A percentile compares a stretch with the other conserved stretches of the same genome.
Evolutionary conservation across 2,888 invertebrate genomes (phyloP).

Genomic region (Pollenia angustigena): DNA sequence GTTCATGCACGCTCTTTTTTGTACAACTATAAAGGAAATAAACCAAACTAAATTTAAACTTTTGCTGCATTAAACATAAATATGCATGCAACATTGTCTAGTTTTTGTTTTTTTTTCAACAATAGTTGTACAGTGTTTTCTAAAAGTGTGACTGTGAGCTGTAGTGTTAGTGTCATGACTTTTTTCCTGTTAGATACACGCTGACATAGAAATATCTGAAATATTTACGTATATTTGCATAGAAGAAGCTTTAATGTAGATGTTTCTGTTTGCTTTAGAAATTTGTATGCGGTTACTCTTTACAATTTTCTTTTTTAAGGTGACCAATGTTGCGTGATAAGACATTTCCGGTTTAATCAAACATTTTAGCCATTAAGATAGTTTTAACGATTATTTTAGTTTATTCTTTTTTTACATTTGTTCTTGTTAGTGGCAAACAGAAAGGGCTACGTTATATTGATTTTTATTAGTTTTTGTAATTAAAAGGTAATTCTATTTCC

Average conservation of each 20-base stretch:
- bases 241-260: neutral
- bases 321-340: conserved; percentile 36
- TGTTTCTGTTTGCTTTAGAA: conserved; percentile 25
- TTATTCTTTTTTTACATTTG: conserved; percentile 1
- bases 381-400: neutral
- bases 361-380: neutral
- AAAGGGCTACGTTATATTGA: too few species aligned
- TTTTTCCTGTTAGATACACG: neutral
- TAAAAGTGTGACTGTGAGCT: conserved; percentile 30
- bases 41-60: conserved; percentile 11
- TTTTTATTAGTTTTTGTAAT: too few species aligned
- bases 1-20: neutral
- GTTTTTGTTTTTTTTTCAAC: neutral
- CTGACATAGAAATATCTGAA: neutral
- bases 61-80: conserved; percentile 58
- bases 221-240: neutral
- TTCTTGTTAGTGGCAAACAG: neutral
- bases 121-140: neutral
- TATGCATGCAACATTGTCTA: conserved; percentile 42
- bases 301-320: conserved; percentile 20
- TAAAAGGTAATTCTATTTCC: too few species aligned
- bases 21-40: neutral
- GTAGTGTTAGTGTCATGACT: neutral
- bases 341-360: conserved; percentile 1
- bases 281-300: conserved; percentile 49